Evolutionary conservation across 2,888 invertebrate species (phyloP), one percentile per base, ranked within the genome.

Genomic region (Congeria kusceri): DNA sequence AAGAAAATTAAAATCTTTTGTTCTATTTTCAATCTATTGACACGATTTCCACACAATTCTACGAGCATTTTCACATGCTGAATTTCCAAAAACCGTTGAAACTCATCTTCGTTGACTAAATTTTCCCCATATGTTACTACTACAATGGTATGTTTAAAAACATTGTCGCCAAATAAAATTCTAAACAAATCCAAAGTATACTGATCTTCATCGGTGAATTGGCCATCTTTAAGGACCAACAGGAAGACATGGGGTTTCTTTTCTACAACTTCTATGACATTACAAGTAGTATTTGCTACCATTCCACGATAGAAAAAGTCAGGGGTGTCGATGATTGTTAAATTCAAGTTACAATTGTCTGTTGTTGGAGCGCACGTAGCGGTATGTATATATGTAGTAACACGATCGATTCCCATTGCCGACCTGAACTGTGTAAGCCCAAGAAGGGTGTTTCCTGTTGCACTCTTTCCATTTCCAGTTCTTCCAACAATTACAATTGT

Each of bases 51-150:
- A 32, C 32, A 32, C 4, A 4, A 32, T 32, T 32, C 9, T 32
- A 32, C 4, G 5, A 32, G 4, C 4, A 7, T 4, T 32, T 32
- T 32, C 4, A 32, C 9, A 32, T 9, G 4, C 9, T 32, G 5
- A 32, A 7, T 32, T 46, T 47, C 20, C 29, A 27, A 46, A 32
- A 29, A 59, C 11, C 29, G 7, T 39, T 46, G 15, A 47, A 68
- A 68, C 2, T 68, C 58, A 5, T 4, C 18, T 39, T 58, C 47
- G 11, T 47, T 39, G 7, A 15, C 20, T 20, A 46, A 32, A 32
- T 32, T n/a, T n/a, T n/a, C n/a, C n/a, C n/a, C 67, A 15, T 57
- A 27, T 9, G 68, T 68, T 23, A 68, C 47, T 20, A 68, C 68
- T 20, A 68, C 47, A 20, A 59, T 68, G 28, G 59, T 59, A 23